Evolutionary conservation across 1,140 invertebrate genomes (phyloP), one percentile per base, ranked within the genome.

Genomic region (Sarcophaga bullata): DNA sequence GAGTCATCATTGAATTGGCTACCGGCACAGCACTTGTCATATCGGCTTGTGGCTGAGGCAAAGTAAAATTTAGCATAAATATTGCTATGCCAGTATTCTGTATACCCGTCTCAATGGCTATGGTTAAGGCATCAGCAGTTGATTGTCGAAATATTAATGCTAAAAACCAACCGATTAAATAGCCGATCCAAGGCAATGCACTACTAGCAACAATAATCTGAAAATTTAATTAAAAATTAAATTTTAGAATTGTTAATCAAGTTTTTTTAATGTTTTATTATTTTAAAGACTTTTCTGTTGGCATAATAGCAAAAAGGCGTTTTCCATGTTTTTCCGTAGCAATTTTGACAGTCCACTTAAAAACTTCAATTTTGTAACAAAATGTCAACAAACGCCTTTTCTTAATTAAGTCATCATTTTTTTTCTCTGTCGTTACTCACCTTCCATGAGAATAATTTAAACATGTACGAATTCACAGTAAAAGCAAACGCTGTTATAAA

Each of bases 31-130:
- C 95, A 93, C 95, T 96, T n/a, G 95, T 96, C 47, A 96, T 90
- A 91, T 96, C 96, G 1, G 94, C 94, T 85, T 93, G 93, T 8
- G 95, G 95, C 86, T 95, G 94, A 8, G 91, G 91, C 49, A 96
- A 90, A 68, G 93, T 92, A 82, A 81, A 94, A 81, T 93, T 91
- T 17, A 98, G 91, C 80, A 98, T 91, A 87, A 97, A 95, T 85
- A 98, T 97, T 0, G 96, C 93, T 84, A 98, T 96, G 19, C 97
- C 97, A 0, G 97, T 98, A 91, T 99, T 98, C 91, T 98, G 97
- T 80, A 98, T 94, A 62, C 97, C 97, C 15, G 97, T 97, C 91
- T 99, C 97, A 82, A 98, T 95, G 8, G 95, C 94, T 85, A 99
- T 97, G 4, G 97, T 96, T 2, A 97, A 91, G 8, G 94, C 91